Percentiles rank a stretch among this genome's conserved stretches.
Conservation (phyloP, 2,888 invertebrate species). For the Oxystoma pomonae region DNA sequence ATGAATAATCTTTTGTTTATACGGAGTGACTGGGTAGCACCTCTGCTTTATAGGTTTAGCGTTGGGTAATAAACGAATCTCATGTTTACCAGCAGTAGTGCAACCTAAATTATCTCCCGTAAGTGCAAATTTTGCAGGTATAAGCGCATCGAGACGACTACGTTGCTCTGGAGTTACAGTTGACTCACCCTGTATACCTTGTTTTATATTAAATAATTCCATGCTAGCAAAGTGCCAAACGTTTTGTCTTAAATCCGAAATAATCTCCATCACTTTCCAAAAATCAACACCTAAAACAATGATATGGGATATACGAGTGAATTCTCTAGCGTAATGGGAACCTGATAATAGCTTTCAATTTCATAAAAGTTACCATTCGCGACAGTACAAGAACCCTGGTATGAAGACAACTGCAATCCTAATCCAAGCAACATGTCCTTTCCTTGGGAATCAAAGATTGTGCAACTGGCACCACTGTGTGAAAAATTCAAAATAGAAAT, state of each 20-base stretch:
- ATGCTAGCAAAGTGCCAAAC: constrained; percentile 10
- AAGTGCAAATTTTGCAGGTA: not conserved
- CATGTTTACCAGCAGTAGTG: constrained; percentile 6
- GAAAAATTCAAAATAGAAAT: not conserved
- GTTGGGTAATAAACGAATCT: constrained; percentile 1
- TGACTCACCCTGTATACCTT: not conserved
- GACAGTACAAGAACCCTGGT: constrained; percentile 10
- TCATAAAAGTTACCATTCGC: constrained; percentile 21
- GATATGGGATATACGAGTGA: constrained; percentile 4
- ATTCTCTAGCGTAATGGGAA: constrained; percentile 13
- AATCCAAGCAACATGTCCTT: not conserved
- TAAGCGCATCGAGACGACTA: not conserved
- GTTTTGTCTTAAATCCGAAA: constrained; percentile 6
- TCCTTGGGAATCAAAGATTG: constrained; percentile 7
- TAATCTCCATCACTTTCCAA: constrained; percentile 10
- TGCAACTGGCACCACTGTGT: constrained; percentile 3
- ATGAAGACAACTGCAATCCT: constrained; percentile 1
- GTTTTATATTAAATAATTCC: not conserved
- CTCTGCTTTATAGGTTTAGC: constrained; percentile 6
- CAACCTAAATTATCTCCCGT: constrained; percentile 2
- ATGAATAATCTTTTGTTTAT: constrained; percentile 5
- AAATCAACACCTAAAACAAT: constrained; percentile 17
- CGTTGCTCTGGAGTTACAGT: constrained; percentile 1
- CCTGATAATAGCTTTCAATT: constrained; percentile 13
- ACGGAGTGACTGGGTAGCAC: constrained; percentile 5